These are phyloP conservation scores for Brachyrhaphis roseni DNA, from an alignment of 2,797 vertebrate genomes.

Conservation along the genomic window DNA sequence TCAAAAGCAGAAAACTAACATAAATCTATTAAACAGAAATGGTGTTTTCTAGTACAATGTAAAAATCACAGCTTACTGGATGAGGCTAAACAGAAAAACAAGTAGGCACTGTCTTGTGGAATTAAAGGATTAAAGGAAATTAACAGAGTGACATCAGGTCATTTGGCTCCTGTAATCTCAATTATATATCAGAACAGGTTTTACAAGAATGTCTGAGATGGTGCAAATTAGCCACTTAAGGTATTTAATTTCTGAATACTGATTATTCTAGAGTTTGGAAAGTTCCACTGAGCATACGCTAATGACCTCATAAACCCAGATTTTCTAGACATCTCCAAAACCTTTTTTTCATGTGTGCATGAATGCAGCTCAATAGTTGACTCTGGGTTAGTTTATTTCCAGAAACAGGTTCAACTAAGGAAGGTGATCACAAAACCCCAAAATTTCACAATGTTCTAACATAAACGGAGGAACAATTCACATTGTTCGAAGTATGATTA, in stretches of 20 bases:
- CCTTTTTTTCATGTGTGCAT: not conserved
- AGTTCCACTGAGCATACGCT: not conserved
- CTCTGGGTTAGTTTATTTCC: not conserved
- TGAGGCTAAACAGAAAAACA: not conserved
- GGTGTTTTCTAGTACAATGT: not conserved
- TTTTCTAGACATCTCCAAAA: not conserved
- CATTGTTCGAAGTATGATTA: not conserved
- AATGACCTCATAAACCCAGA: not conserved
- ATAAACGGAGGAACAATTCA: not conserved
- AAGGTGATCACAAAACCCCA: not conserved
- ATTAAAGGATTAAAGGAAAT: conserved; percentile 11
- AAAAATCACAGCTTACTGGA: not conserved
- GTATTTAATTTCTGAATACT: conserved; percentile 1
- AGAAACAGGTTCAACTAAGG: not conserved
- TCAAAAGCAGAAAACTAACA: not conserved
- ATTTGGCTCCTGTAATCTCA: not conserved
- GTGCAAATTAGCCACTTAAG: not conserved
- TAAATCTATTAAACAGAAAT: not conserved
- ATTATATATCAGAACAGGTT: not conserved
- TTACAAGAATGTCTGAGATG: not conserved
- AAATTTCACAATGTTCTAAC: not conserved
- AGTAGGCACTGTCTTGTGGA: not conserved
- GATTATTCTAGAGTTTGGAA: not conserved
- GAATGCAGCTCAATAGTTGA: not conserved
- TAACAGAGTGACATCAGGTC: conserved; percentile 8